Base-by-base conservation (phyloP, 2,113 vertebrate species). In the Pelobates fuscus region DNA sequence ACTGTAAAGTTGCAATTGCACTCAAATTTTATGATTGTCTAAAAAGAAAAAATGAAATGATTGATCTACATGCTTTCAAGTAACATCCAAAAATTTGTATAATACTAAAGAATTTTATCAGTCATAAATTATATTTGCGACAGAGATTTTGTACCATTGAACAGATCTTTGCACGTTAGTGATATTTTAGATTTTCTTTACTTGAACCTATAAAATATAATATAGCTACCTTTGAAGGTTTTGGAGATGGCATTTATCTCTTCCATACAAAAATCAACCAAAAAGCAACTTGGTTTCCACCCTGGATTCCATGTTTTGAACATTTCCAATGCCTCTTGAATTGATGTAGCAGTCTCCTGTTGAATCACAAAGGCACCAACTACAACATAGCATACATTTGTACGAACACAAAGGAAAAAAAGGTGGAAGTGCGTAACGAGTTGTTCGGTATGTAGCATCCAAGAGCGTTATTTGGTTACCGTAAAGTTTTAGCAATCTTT, bases 361-460 rank as follows among this genome's bases (percentile, higher is more conserved):
- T 69, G 67, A 3, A 24, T 30, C 1, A 69, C 27, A 17, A 69
- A 69, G 20, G 26, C 20, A 1, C 67, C 49, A 69, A 24, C 67
- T 3, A 69, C 25, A 15, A 14, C 49, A 37, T 57, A 69, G 20
- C 65, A 69, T 2, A 55, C 67, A 69, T 69, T 69, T 15, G 67
- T 57, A 1, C 27, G 26, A 5, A 68, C 44, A 21, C 46, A 54
- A 6, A 30, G 43, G 26, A 69, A 69, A 57, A 21, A 57, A 5
- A 69, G 49, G n/a, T 2, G 49, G 46, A 21, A 69, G 46, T 23
- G 67, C 67, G 32, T 55, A 69, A 21, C 49, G 27, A n/a, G 67
- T 69, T 11, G 67, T 32, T 55, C 67, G 15, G 11, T 69, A 69
- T 14, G 67, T 69, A 4, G 49, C 67, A 69, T 69, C 67, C 8